phyloP scores from a whole-genome alignment of 2,113 vertebrate genomes.

The Sardina pilchardus region DNA sequence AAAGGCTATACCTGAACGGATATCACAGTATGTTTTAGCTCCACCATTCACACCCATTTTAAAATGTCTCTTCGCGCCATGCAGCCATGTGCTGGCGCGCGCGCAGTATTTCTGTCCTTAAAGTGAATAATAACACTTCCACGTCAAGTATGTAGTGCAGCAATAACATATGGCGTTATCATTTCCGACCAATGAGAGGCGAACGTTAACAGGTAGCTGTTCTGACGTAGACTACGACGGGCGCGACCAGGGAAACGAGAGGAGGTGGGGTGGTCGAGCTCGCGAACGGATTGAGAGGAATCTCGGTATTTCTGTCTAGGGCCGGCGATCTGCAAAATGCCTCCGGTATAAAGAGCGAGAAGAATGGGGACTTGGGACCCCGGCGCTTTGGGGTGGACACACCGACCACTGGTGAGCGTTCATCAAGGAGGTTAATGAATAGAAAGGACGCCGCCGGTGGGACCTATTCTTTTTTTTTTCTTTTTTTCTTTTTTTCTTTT shows the following conservation, averaged over 20 bases:
- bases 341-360: conserved; percentile 54
- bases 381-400: conserved; percentile 57
- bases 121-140: conserved; percentile 23
- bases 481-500: background rate
- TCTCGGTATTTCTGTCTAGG: conserved; percentile 49
- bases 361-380: conserved; percentile 69
- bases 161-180: conserved; percentile 75
- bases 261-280: conserved; percentile 51
- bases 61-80: background rate
- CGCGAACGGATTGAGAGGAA: conserved; percentile 55
- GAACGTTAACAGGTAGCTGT: conserved; percentile 54
- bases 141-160: conserved; percentile 40
- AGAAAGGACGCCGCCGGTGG: conserved; percentile 40
- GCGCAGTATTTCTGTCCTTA: background rate
- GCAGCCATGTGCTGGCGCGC: background rate
- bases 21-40: background rate
- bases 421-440: conserved; percentile 55
- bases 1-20: background rate
- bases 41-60: background rate
- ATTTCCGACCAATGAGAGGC: conserved; percentile 64
- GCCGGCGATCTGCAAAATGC: conserved; percentile 46
- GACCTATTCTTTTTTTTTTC: background rate
- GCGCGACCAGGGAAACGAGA: conserved; percentile 45
- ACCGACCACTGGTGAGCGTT: conserved; percentile 50
- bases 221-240: conserved; percentile 64